Evolutionary conservation across 2,113 vertebrate species (phyloP).

Genomic region (Cnemophilus loriae): DNA sequence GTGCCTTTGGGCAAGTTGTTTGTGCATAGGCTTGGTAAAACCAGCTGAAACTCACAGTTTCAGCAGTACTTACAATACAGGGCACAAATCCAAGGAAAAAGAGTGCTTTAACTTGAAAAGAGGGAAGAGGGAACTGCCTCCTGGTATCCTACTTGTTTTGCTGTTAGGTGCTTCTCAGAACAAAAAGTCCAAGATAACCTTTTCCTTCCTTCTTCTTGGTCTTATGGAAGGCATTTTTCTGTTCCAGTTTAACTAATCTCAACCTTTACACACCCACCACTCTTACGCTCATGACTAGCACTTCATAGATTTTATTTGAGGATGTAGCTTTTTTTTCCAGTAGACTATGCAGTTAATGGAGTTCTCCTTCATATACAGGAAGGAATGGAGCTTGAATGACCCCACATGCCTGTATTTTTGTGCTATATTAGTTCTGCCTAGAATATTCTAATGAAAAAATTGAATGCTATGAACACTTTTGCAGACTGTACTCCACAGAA

Average conservation of each 20-base stretch:
- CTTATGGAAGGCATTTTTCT: background rate
- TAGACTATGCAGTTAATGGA: background rate
- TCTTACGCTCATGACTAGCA: background rate
- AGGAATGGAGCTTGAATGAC: background rate
- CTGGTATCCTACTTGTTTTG: background rate
- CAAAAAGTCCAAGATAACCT: background rate
- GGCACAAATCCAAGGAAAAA: background rate
- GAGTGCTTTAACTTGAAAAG: background rate
- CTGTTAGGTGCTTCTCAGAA: background rate
- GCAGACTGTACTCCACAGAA: background rate
- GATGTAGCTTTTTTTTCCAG: background rate
- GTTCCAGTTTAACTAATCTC: background rate
- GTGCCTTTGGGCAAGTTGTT: background rate
- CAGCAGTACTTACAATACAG: background rate
- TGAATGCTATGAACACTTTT: background rate
- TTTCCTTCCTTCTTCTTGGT: background rate
- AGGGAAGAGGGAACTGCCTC: background rate
- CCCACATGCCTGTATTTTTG: background rate
- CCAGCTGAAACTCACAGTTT: background rate
- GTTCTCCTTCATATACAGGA: background rate
- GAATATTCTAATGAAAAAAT: background rate
- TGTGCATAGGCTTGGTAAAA: background rate
- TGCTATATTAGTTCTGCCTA: background rate
- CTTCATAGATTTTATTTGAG: background rate
- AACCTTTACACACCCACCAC: background rate